Base-by-base conservation (phyloP, 2,888 invertebrate genomes). In the Cephus pulcher region DNA sequence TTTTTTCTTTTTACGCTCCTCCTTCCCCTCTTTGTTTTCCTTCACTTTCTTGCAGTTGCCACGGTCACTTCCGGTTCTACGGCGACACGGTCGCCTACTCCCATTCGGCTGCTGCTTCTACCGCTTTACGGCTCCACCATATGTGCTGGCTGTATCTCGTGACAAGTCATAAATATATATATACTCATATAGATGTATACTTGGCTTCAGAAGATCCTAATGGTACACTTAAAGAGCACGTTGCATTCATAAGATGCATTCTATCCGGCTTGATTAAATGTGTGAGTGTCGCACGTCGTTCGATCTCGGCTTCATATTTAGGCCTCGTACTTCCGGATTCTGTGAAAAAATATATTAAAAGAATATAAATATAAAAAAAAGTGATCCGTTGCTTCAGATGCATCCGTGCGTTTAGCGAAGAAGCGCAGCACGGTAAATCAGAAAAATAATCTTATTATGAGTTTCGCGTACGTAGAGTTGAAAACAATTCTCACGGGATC, bases 21-120 rank as follows among this genome's bases (percentile, higher is more conserved):
- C 23, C 56, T 56, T 40, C 4, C 40, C 56, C 70, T 76, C 70
- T 71, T 70, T 76, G 32, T n/a, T 56, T 75, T 73, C 80, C 78
- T 81, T 87, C 87, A 87, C 87, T 86, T 86, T 86, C 85, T 80
- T 84, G 81, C 71, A 80, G 79, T 56, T 56, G 82, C 74, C 74
- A 37, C 35, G 33, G 34, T 74, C 74, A 80, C 80, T 87, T 87
- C 87, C 86, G 84, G 87, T 85, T 86, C 81, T 82, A 80, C 75
- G 81, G 78, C 83, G 84, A 81, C 81, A 85, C 83, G 81, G 83
- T 84, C 80, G 80, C 69, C 69, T 70, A 78, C 71, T 71, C 71
- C 34, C 71, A 71, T 71, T 71, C 23, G 71, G 12, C 71, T 23
- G 9, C 56, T 56, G 56, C 2, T 56, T 56, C 56, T 56, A 56